These are phyloP conservation scores for Okapia johnstoni DNA, from an alignment of 2,113 vertebrate genomes.

Conservation along the genomic window DNA sequence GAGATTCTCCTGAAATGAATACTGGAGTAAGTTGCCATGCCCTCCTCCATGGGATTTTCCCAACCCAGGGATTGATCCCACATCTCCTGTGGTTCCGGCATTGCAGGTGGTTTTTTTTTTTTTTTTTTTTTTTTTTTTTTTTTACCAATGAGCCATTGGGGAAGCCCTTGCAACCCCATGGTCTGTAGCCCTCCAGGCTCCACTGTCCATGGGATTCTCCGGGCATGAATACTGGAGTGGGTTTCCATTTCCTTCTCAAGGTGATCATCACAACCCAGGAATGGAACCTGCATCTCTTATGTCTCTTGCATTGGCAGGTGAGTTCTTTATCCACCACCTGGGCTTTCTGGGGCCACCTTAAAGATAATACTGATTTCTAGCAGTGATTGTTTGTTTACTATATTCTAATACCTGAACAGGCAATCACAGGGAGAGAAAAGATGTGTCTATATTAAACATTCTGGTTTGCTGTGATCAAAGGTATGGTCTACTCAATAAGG, in stretches of 20 bases:
- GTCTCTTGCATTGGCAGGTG: not conserved
- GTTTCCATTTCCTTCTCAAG: not conserved
- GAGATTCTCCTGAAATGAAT: no score
- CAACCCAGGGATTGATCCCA: not conserved
- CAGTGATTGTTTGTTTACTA: constrained; percentile 1
- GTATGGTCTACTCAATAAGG: not conserved
- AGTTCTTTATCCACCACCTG: not conserved
- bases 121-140: not conserved
- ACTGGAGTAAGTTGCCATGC: no score
- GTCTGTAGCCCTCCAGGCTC: not conserved
- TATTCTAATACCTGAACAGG: constrained; percentile 26
- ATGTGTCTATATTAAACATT: not conserved
- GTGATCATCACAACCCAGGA: not conserved
- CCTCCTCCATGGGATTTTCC: no score
- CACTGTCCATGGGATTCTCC: not conserved
- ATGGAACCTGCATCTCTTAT: not conserved
- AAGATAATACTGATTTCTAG: not conserved
- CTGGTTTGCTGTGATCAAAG: not conserved
- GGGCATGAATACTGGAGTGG: not conserved
- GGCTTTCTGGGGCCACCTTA: fast-evolving
- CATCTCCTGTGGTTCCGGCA: fast-evolving
- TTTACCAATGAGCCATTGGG: not conserved
- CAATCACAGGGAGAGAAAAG: not conserved
- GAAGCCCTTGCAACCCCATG: not conserved
- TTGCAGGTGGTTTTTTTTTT: not conserved